phyloP scores from a whole-genome alignment of 1,140 invertebrate species.

The honey bee (Apis mellifera) region Amel_HAv3.1 CM009931.2:7412501-7413000 shows the following conservation, averaged over 20 bases:
- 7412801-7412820: conserved; percentile 9
- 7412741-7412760: conserved; percentile 46
- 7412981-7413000: too few species aligned
- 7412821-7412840: conserved; percentile 32
- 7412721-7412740: conserved; percentile 48
- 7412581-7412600: too few species aligned
- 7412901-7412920: not conserved
- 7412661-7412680: not conserved
- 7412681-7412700: conserved; percentile 52
- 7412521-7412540: too few species aligned
- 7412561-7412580: too few species aligned
- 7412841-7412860: conserved; percentile 11
- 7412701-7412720: conserved; percentile 30
- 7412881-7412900: not conserved
- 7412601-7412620: too few species aligned
- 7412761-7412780: conserved; percentile 35
- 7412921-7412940: too few species aligned
- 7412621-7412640: too few species aligned
- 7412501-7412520: too few species aligned
- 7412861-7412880: not conserved
- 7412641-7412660: too few species aligned
- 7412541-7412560: too few species aligned
- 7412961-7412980: too few species aligned
- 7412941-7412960: not conserved
- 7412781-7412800: not conserved